These are phyloP conservation scores for Urocolius indicus DNA, from an alignment of 2,113 vertebrate genomes.

Conservation along the genomic window DNA sequence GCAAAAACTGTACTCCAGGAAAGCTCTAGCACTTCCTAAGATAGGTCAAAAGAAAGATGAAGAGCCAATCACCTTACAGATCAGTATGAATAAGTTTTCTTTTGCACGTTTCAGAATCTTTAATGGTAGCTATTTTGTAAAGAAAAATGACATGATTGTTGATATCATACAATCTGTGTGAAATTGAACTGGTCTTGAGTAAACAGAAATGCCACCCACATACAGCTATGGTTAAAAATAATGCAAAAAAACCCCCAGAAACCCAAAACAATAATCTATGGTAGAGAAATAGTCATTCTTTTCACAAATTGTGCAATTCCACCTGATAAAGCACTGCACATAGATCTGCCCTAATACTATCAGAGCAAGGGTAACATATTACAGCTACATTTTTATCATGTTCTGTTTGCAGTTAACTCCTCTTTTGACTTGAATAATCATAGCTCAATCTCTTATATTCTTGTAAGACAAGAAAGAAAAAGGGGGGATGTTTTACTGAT, in stretches of 20 bases:
- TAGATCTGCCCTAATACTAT: neutral
- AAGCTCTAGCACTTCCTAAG: neutral
- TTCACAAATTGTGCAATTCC: neutral
- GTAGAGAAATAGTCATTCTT: neutral
- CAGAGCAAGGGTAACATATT: neutral
- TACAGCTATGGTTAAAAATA: neutral
- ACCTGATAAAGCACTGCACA: neutral
- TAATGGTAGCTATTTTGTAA: neutral
- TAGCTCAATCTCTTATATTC: neutral
- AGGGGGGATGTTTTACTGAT: neutral
- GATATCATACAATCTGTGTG: accelerated
- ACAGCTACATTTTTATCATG: neutral
- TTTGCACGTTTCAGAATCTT: neutral
- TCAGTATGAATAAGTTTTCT: neutral
- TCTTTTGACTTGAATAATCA: neutral
- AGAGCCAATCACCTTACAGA: neutral
- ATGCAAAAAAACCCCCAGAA: accelerated
- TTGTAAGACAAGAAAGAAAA: neutral
- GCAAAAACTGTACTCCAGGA: neutral
- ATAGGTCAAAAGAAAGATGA: neutral
- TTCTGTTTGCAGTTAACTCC: neutral
- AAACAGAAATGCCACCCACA: neutral
- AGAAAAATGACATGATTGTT: neutral
- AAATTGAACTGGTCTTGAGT: neutral
- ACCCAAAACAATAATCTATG: too few species aligned